These are phyloP conservation scores for Nyctereutes procyonoides DNA, from an alignment of 2,113 vertebrate genomes.

Conservation along the genomic window DNA sequence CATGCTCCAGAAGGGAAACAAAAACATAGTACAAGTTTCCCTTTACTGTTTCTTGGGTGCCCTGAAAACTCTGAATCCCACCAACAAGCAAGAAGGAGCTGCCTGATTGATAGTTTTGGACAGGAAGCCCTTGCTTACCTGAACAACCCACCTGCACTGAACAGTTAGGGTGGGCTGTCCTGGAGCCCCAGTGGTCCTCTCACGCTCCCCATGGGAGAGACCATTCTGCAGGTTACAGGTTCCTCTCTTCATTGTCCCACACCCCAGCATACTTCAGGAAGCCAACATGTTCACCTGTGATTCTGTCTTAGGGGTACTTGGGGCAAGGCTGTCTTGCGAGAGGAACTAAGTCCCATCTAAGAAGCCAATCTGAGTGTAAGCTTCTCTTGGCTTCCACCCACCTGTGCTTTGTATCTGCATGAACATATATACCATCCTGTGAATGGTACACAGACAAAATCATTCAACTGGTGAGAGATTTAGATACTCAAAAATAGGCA, in stretches of 20 bases:
- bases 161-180: neutral
- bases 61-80: neutral
- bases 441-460: slow-evolving; percentile 39
- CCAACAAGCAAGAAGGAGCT: neutral
- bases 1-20: neutral
- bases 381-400: neutral
- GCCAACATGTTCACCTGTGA: neutral
- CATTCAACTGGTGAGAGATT: slow-evolving; percentile 39
- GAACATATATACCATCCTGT: neutral
- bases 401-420: neutral
- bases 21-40: neutral
- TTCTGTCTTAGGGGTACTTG: neutral
- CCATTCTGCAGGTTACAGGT: neutral
- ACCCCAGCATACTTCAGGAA: neutral
- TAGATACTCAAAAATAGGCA: slow-evolving; percentile 52
- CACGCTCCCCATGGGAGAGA: neutral
- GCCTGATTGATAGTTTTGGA: neutral
- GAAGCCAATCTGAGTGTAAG: neutral
- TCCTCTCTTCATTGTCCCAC: neutral
- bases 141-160: neutral
- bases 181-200: neutral
- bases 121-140: neutral
- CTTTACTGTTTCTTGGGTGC: neutral
- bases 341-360: neutral
- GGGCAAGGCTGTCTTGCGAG: neutral